Evolutionary conservation across 2,797 vertebrate genomes (phyloP).

Genomic region (Lophura swinhoii): DNA sequence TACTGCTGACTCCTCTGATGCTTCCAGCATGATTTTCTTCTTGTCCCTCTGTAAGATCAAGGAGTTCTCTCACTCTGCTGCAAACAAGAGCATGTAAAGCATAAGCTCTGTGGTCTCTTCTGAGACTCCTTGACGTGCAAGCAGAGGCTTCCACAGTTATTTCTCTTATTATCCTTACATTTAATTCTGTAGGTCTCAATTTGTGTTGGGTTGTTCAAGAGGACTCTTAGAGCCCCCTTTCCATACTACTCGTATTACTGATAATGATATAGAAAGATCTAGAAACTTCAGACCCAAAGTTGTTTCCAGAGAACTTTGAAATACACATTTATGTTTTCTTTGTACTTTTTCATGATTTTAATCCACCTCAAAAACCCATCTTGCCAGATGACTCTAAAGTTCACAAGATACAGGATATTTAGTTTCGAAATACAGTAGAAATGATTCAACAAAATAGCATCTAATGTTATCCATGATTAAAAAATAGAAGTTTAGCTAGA

Average conservation of each 20-base stretch:
- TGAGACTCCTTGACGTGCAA: background rate
- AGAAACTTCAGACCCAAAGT: background rate
- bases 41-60: conserved; percentile 37
- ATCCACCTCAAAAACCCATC: background rate
- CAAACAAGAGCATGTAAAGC: conserved; percentile 28
- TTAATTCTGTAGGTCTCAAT: background rate
- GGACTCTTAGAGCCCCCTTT: background rate
- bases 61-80: background rate
- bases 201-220: background rate
- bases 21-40: conserved; percentile 44
- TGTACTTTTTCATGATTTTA: background rate
- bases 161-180: conserved; percentile 16
- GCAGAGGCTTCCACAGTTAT: background rate
- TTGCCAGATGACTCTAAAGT: background rate
- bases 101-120: conserved; percentile 10
- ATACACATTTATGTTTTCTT: background rate
- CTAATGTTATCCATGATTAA: background rate
- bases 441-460: background rate
- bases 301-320: background rate
- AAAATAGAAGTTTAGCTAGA: background rate
- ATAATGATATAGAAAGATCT: background rate
- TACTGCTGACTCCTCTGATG: conserved; percentile 38
- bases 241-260: background rate
- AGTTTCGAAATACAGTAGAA: background rate
- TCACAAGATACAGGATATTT: background rate